These are phyloP conservation scores for Euproctis similis DNA, from an alignment of 2,888 invertebrate species.

Conservation along the genomic window DNA sequence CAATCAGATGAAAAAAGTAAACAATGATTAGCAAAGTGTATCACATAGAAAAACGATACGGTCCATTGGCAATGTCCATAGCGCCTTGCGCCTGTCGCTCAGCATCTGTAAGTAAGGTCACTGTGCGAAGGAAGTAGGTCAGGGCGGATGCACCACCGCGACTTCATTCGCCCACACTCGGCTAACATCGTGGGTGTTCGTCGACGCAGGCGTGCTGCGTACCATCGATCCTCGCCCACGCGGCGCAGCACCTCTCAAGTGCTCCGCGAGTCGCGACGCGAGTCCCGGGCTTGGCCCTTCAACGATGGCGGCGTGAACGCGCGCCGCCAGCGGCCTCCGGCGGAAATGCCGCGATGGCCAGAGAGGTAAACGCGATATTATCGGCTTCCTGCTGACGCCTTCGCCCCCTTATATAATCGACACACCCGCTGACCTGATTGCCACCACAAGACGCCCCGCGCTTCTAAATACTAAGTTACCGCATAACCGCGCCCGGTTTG, in stretches of 20 bases:
- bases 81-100: conserved; percentile 13
- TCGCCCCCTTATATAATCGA: conserved; percentile 51
- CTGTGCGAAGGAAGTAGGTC: conserved; percentile 65
- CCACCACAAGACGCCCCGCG: conserved; percentile 22
- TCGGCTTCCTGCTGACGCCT: conserved; percentile 45
- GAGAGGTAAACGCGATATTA: conserved; percentile 75
- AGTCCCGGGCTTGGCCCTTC: conserved; percentile 63
- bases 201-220: conserved; percentile 40
- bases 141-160: conserved; percentile 58
- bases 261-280: conserved; percentile 64
- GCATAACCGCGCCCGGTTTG: conserved; percentile 16
- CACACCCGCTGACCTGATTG: conserved; percentile 42
- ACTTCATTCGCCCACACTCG: conserved; percentile 32
- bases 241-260: conserved; percentile 53
- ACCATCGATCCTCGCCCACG: conserved; percentile 58
- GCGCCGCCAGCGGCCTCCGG: conserved; percentile 76
- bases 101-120: conserved; percentile 51
- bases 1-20: no score
- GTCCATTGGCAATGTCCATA: conserved; percentile 12
- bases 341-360: conserved; percentile 83
- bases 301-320: conserved; percentile 73
- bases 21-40: no score
- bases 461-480: conserved; percentile 10
- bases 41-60: no score
- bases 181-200: conserved; percentile 35